These are phyloP conservation scores for Drosophila nr. medialis DNA, from an alignment of 2,888 invertebrate species.

Conservation along the genomic window DNA sequence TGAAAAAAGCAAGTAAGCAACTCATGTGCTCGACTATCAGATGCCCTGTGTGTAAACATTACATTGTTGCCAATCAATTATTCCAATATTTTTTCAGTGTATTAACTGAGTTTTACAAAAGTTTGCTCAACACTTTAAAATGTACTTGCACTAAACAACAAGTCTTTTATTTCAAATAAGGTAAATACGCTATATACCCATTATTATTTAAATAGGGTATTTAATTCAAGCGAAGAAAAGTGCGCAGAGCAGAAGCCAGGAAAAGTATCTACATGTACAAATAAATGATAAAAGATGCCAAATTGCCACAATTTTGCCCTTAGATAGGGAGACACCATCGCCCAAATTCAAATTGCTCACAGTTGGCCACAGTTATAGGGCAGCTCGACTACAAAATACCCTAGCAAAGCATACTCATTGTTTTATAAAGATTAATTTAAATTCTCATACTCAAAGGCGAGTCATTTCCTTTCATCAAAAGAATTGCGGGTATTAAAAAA, in stretches of 20 bases:
- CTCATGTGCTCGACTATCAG: background rate
- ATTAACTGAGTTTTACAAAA: background rate
- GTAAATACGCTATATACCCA: background rate
- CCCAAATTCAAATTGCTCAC: constrained; percentile 16
- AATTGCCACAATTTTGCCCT: constrained; percentile 52
- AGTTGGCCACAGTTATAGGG: background rate
- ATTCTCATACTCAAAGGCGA: too few species aligned
- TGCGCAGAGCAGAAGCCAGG: constrained; percentile 17
- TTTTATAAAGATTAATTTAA: background rate
- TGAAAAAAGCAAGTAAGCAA: constrained; percentile 22
- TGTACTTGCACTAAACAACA: background rate
- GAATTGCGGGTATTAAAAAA: background rate
- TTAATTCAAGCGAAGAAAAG: constrained; percentile 12
- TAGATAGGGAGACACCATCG: constrained; percentile 16
- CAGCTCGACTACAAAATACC: constrained; percentile 3
- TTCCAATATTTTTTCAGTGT: background rate
- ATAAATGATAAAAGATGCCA: constrained; percentile 63
- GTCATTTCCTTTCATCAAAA: background rate
- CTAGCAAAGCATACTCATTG: background rate
- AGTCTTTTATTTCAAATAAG: background rate
- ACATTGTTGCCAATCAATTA: background rate
- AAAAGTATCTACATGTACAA: constrained; percentile 26
- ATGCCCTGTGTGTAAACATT: constrained; percentile 12
- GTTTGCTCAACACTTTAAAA: background rate
- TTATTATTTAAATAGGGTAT: constrained; percentile 19